Percentiles rank a stretch among this genome's conserved stretches.
Evolutionary conservation across 2,888 invertebrate genomes (phyloP).

Genomic region (Carterocephalus palaemon): DNA sequence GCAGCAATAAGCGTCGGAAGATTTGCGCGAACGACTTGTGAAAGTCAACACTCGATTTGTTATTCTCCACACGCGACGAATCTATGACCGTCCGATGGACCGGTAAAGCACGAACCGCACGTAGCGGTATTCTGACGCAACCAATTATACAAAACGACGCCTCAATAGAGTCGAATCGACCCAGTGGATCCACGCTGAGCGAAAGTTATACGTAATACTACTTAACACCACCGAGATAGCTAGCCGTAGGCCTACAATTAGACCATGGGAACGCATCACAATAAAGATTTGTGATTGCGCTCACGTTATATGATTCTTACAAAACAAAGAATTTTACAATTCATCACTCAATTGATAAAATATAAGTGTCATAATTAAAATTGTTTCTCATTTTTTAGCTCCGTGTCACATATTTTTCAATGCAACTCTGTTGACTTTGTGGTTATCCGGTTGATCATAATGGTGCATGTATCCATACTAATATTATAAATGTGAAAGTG

Average conservation of each 20-base stretch:
- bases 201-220: slow-evolving; percentile 60
- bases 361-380: too few relatives aligned
- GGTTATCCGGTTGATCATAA: slow-evolving; percentile 2
- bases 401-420: slow-evolving; percentile 1
- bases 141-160: slow-evolving; percentile 68
- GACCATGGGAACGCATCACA: slow-evolving; percentile 21
- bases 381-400: too few relatives aligned
- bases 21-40: slow-evolving; percentile 56
- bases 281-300: slow-evolving; percentile 11
- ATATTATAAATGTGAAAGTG: too few relatives aligned
- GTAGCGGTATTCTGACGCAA: slow-evolving; percentile 70
- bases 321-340: slow-evolving; percentile 4
- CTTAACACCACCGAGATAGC: slow-evolving; percentile 24
- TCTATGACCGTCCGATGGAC: slow-evolving; percentile 31
- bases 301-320: slow-evolving; percentile 7
- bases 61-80: slow-evolving; percentile 64
- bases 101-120: slow-evolving; percentile 52
- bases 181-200: slow-evolving; percentile 38
- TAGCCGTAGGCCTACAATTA: slow-evolving; percentile 22
- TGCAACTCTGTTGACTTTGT: background rate
- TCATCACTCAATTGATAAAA: background rate
- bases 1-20: slow-evolving; percentile 34
- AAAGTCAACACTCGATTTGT: slow-evolving; percentile 60
- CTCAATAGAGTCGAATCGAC: slow-evolving; percentile 51
- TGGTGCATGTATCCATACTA: slow-evolving; percentile 5